Conservation (phyloP, 64 coral and sea anemone species). For the Platygyra sinensis region DNA sequence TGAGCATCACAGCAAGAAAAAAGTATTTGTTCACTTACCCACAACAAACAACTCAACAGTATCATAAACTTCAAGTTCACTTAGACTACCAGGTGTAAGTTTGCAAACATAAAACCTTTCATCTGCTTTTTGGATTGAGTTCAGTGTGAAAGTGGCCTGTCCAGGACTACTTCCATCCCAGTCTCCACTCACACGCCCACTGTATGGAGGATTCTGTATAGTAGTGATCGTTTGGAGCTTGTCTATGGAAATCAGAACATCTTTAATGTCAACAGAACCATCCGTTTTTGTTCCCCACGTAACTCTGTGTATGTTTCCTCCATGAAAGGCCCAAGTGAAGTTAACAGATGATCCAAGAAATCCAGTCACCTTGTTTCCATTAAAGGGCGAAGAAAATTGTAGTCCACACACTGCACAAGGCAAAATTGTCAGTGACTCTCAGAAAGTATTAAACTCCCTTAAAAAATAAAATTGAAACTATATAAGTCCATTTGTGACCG, state of each 20-base stretch:
- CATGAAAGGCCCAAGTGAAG: background rate
- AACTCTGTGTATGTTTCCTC: background rate
- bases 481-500: too few species aligned
- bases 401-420: background rate
- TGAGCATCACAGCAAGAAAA: too few species aligned
- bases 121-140: background rate
- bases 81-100: background rate
- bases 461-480: too few species aligned
- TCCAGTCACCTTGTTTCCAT: background rate
- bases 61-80: background rate
- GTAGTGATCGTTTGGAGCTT: background rate
- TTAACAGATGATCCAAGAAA: background rate
- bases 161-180: background rate
- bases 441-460: too few species aligned
- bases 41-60: background rate
- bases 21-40: background rate
- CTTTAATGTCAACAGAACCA: too few species aligned
- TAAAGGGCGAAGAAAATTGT: background rate
- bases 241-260: background rate
- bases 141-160: background rate
- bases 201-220: background rate
- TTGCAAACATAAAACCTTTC: background rate
- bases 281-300: background rate
- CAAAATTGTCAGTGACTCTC: too few species aligned
- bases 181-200: background rate